Percentiles rank a stretch among this genome's conserved stretches.
phyloP scores from a whole-genome alignment of 1,140 invertebrate species.

The Latrodectus geometricus region DNA sequence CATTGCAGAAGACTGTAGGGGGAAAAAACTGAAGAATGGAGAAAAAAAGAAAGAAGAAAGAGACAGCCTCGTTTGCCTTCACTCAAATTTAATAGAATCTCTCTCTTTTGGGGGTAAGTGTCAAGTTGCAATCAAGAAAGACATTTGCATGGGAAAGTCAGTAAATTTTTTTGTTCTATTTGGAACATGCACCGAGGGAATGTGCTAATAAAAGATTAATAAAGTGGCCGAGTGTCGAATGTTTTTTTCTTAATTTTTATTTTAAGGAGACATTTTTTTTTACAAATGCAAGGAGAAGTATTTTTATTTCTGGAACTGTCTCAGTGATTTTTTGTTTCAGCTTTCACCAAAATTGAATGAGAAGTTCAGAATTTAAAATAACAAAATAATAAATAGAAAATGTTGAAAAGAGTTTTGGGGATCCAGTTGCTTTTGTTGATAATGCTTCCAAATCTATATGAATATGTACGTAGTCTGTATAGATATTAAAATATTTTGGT shows the following conservation, averaged over 20 bases:
- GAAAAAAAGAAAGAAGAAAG: neutral
- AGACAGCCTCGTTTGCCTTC: neutral
- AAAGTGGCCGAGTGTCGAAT: constrained; percentile 3
- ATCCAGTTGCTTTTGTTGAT: too few species aligned
- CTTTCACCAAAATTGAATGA: neutral
- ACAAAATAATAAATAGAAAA: neutral
- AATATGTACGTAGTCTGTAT: too few species aligned
- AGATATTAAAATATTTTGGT: too few species aligned
- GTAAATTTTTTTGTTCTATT: neutral
- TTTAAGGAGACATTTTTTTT: neutral
- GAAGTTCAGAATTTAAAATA: neutral
- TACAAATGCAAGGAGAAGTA: neutral
- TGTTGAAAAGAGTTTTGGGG: too few species aligned
- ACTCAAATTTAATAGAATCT: constrained; percentile 59
- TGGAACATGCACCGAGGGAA: constrained; percentile 16
- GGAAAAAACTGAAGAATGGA: neutral
- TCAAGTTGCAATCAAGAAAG: constrained; percentile 52
- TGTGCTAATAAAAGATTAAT: constrained; percentile 60
- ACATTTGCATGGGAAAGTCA: constrained; percentile 38
- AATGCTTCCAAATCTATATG: too few species aligned
- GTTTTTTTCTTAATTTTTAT: neutral
- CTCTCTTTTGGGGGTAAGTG: constrained; percentile 30
- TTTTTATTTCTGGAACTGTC: neutral
- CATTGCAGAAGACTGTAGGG: neutral
- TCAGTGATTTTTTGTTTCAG: neutral